These are phyloP conservation scores for Chymomyza costata DNA, from an alignment of 1,140 invertebrate species.

Conservation along the genomic window DNA sequence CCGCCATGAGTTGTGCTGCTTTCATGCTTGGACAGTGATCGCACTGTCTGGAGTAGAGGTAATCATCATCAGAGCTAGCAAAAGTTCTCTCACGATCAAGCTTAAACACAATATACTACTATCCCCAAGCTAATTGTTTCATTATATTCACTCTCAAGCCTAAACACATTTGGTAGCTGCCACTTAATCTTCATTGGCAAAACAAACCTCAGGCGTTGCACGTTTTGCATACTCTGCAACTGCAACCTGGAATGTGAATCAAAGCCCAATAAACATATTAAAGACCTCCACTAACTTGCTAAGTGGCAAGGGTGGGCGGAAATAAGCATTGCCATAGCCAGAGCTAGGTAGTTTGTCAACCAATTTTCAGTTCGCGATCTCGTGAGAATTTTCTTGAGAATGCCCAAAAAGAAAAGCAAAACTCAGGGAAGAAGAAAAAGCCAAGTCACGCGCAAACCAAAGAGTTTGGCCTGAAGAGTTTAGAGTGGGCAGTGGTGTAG, in stretches of 20 bases:
- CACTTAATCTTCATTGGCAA: constrained; percentile 50
- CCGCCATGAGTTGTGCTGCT: constrained; percentile 10
- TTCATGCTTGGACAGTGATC: no score
- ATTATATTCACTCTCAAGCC: constrained; percentile 44
- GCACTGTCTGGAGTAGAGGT: no score
- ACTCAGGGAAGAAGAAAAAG: constrained; percentile 30
- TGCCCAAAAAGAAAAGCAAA: constrained; percentile 16
- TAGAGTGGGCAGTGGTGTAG: no score
- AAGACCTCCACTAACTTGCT: constrained; percentile 45
- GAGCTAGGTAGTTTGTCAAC: constrained; percentile 59
- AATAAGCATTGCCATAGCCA: no score
- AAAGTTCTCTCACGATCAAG: constrained; percentile 50
- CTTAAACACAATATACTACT: constrained; percentile 14
- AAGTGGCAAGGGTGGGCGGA: no score
- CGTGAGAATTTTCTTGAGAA: constrained; percentile 64
- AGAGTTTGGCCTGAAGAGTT: constrained; percentile 44
- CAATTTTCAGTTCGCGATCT: constrained; percentile 48
- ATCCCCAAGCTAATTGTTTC: constrained; percentile 38
- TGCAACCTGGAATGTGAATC: constrained; percentile 1
- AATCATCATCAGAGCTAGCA: no score
- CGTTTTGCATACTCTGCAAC: constrained; percentile 25
- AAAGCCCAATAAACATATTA: constrained; percentile 41
- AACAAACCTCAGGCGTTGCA: constrained; percentile 44
- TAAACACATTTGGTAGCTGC: constrained; percentile 55
- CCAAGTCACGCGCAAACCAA: constrained; percentile 62